Percentiles rank a stretch among this genome's conserved stretches.
These are phyloP conservation scores for Bufo gargarizans DNA, from an alignment of 2,113 vertebrate species.

Conservation along the genomic window DNA sequence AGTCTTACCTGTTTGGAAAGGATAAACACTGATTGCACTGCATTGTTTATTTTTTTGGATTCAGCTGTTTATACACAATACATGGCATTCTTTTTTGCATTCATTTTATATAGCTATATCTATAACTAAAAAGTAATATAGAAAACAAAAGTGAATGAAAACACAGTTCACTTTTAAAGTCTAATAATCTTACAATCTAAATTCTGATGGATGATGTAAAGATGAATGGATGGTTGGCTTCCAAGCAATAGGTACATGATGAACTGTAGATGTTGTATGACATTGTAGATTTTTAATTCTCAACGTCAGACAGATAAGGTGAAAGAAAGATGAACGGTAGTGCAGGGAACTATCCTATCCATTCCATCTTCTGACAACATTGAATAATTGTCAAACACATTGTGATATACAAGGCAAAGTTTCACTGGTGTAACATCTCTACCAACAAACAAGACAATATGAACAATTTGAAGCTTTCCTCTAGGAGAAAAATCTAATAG, in stretches of 20 bases:
- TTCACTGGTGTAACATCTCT: constrained; percentile 12
- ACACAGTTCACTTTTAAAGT: neutral
- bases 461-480: neutral
- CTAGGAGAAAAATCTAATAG: neutral
- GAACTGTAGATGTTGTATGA: constrained; percentile 39
- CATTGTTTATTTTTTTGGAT: neutral
- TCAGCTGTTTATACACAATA: neutral
- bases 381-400: constrained; percentile 26
- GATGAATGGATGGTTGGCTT: constrained; percentile 37
- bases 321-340: constrained; percentile 39
- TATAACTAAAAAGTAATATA: neutral
- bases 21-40: neutral
- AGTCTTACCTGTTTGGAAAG: neutral
- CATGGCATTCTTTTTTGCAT: neutral
- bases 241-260: constrained; percentile 41
- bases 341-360: constrained; percentile 30
- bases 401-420: constrained; percentile 17
- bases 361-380: constrained; percentile 23
- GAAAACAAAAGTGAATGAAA: constrained; percentile 5
- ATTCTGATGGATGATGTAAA: neutral
- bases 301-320: constrained; percentile 44
- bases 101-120: neutral
- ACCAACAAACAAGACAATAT: neutral
- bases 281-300: constrained; percentile 46
- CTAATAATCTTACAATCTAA: constrained; percentile 22